Evolutionary conservation across 2,113 vertebrate species (phyloP).

Genomic region (Cardinalis cardinalis): DNA sequence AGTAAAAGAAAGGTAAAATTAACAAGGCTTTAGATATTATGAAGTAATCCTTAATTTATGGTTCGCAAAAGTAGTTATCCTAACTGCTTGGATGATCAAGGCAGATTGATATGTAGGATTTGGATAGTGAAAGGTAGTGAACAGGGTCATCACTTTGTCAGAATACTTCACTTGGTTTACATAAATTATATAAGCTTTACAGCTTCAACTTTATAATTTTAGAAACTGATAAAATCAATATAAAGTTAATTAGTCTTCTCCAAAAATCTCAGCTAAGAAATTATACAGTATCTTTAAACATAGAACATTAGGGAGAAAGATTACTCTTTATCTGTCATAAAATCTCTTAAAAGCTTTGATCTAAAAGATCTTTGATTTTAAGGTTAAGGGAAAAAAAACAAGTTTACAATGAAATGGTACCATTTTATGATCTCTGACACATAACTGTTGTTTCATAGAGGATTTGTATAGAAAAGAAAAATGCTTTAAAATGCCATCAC

Average conservation of each 20-base stretch:
- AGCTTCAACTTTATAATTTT: background rate
- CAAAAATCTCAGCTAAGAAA: background rate
- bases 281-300: background rate
- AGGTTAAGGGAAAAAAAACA: background rate
- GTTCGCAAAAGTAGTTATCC: background rate
- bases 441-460: background rate
- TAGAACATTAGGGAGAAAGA: background rate
- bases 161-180: background rate
- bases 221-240: background rate
- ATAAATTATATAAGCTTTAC: background rate
- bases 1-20: background rate
- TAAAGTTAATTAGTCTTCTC: background rate
- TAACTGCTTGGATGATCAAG: background rate
- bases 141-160: background rate
- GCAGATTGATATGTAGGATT: background rate
- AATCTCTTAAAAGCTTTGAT: slow-evolving; percentile 40
- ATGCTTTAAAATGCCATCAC: slow-evolving; percentile 19
- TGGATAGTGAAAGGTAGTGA: background rate
- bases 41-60: background rate
- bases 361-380: slow-evolving; percentile 35
- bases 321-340: background rate
- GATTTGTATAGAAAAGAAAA: slow-evolving; percentile 25
- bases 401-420: slow-evolving; percentile 16
- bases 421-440: slow-evolving; percentile 43
- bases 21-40: background rate